Conservation (phyloP, 1,140 invertebrate species). For the Telenomus remus region DNA sequence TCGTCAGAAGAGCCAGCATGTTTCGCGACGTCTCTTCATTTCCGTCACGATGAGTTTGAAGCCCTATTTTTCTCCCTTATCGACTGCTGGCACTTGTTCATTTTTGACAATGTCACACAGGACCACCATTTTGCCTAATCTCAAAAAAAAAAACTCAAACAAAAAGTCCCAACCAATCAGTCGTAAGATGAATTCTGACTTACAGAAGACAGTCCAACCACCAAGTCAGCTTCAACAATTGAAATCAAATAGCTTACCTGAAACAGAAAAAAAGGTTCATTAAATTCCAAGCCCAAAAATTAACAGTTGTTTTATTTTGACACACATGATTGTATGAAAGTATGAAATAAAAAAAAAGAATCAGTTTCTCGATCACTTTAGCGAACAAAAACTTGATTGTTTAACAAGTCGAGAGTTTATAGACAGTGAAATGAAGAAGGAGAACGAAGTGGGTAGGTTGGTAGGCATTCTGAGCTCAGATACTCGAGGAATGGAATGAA, state of each 20-base stretch:
- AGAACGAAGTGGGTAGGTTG: conserved; percentile 18
- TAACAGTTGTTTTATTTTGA: no score
- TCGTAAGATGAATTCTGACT: neutral
- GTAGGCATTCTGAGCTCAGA: conserved; percentile 15
- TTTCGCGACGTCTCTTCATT: conserved; percentile 43
- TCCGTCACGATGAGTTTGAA: conserved; percentile 33
- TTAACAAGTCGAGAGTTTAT: conserved; percentile 9
- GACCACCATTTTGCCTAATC: conserved; percentile 1
- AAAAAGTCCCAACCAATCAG: neutral
- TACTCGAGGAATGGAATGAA: conserved; percentile 27
- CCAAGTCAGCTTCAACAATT: no score
- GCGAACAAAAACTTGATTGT: neutral
- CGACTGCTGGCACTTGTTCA: conserved; percentile 36
- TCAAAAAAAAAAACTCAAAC: neutral
- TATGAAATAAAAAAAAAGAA: no score
- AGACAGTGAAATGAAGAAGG: conserved; percentile 20
- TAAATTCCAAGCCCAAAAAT: no score
- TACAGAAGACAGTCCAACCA: no score
- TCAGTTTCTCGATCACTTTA: no score
- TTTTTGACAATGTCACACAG: conserved; percentile 24
- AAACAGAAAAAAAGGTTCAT: no score
- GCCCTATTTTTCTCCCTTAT: conserved; percentile 48
- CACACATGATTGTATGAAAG: no score
- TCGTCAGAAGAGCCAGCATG: conserved; percentile 40
- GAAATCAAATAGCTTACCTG: no score